Evolutionary conservation across 2,797 vertebrate species (phyloP).

Genomic region (Halcyon leucocephala): DNA sequence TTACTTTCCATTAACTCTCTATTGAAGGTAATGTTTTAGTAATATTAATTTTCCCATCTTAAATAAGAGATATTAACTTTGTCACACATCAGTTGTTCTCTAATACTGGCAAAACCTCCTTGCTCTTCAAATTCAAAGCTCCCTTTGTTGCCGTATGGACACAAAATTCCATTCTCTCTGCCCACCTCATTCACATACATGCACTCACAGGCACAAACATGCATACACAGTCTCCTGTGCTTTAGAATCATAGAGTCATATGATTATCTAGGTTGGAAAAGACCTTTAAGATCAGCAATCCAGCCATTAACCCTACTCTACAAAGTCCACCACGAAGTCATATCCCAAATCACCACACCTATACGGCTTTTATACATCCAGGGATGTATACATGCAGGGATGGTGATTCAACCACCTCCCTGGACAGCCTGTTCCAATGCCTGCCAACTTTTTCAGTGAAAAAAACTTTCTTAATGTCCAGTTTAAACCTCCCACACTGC

Average conservation of each 20-base stretch:
- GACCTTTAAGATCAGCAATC: no score
- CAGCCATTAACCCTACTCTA: no score
- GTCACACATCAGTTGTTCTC: background rate
- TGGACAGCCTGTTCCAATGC: no score
- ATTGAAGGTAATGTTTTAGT: background rate
- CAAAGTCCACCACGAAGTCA: no score
- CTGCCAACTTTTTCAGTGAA: no score
- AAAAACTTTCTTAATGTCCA: no score
- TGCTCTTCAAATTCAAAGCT: background rate
- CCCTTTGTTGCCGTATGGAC: background rate
- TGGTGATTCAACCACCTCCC: no score
- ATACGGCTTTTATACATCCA: no score
- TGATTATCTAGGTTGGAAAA: no score
- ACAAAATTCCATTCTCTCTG: background rate
- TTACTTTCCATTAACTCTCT: background rate
- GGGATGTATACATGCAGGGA: no score
- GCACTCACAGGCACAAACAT: background rate
- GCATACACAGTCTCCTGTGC: fast-evolving
- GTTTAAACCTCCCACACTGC: no score
- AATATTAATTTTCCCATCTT: background rate
- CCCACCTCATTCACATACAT: background rate
- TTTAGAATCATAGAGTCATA: background rate
- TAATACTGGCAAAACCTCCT: background rate
- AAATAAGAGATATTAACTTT: background rate
- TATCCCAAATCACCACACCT: no score